These are phyloP conservation scores for Hetaerina americana DNA, from an alignment of 1,140 invertebrate species.

Conservation along the genomic window DNA sequence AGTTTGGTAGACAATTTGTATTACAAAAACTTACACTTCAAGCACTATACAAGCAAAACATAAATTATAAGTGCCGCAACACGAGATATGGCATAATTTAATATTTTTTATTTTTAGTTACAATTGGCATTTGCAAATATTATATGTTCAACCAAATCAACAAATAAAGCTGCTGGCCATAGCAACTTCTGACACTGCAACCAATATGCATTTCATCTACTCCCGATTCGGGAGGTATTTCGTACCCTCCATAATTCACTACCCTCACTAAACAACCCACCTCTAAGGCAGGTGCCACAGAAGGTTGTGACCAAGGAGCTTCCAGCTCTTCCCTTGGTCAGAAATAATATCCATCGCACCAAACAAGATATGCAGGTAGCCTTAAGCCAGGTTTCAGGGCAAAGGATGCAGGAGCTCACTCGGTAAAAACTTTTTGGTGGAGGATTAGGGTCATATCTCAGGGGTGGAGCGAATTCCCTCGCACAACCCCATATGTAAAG, in stretches of 20 bases:
- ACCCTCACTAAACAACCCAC: background rate
- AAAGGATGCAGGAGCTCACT: background rate
- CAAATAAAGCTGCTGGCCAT: too few species aligned
- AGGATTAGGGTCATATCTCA: too few species aligned
- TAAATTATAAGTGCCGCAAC: background rate
- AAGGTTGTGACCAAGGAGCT: background rate
- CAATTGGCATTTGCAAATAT: background rate
- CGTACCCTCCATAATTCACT: background rate
- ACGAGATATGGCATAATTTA: background rate
- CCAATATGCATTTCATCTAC: background rate
- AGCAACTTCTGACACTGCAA: too few species aligned
- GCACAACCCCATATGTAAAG: background rate
- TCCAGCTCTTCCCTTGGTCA: background rate
- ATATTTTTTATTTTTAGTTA: constrained; percentile 1
- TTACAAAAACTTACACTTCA: background rate
- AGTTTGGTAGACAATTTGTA: background rate
- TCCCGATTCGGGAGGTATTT: background rate
- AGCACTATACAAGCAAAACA: background rate
- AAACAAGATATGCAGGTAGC: background rate
- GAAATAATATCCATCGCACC: background rate
- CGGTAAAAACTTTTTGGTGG: too few species aligned
- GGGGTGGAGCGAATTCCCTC: too few species aligned
- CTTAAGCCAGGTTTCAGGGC: background rate
- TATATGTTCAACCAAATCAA: background rate
- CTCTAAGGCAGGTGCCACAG: background rate